A percentile compares a stretch with the other conserved stretches of the same genome.
phyloP scores from a whole-genome alignment of 1,140 invertebrate genomes.

The Nylanderia fulva region DNA sequence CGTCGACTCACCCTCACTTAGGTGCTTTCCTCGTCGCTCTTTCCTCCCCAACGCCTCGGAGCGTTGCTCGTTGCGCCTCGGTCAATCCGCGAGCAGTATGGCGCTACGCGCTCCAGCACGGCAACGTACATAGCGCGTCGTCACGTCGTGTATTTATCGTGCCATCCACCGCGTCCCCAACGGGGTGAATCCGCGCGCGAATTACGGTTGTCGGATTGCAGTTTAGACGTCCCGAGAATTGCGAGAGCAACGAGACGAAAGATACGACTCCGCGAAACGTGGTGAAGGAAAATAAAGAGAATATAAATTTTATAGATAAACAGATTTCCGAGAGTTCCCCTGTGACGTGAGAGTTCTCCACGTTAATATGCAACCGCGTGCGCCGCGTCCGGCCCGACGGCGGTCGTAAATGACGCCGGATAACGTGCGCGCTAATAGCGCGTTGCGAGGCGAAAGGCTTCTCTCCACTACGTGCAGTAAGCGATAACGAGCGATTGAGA shows the following conservation, averaged over 20 bases:
- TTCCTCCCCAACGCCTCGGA: conserved; percentile 37
- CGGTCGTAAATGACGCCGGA: conserved; percentile 41
- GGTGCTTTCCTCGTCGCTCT: conserved; percentile 28
- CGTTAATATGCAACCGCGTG: conserved; percentile 63
- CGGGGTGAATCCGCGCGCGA: conserved; percentile 57
- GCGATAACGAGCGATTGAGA: conserved; percentile 21
- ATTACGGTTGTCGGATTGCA: neutral
- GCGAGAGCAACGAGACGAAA: neutral
- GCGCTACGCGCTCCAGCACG: conserved; percentile 82
- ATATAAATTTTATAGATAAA: neutral
- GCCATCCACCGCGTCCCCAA: conserved; percentile 2
- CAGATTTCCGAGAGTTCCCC: neutral
- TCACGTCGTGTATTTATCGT: conserved; percentile 21
- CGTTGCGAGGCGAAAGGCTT: conserved; percentile 38
- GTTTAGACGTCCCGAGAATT: neutral
- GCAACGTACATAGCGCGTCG: conserved; percentile 70
- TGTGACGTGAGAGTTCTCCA: neutral
- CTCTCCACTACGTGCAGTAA: conserved; percentile 15
- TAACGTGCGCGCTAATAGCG: conserved; percentile 34
- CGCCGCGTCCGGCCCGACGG: conserved; percentile 39
- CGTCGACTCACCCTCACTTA: conserved; percentile 34
- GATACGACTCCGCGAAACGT: neutral
- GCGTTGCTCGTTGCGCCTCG: conserved; percentile 80
- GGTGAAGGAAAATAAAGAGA: neutral
- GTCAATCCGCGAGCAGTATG: conserved; percentile 85